Evolutionary conservation across 2,113 vertebrate genomes (phyloP).

Genomic region (Patagioenas fasciata): DNA sequence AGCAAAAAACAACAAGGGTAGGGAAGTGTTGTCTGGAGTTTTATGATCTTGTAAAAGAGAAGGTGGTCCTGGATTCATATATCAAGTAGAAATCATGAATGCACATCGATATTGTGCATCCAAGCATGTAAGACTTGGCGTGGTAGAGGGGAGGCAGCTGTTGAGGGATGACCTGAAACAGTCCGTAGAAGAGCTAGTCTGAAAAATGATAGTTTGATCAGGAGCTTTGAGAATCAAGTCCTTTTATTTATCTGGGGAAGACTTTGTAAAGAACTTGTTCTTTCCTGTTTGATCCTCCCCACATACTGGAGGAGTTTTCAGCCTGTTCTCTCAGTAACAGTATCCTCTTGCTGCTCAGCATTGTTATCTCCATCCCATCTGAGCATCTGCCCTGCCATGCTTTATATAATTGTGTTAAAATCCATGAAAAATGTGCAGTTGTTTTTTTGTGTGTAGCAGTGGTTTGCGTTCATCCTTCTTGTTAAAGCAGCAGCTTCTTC

Average conservation of each 20-base stretch:
- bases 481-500: not conserved
- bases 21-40: not conserved
- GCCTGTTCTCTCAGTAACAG: not conserved
- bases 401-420: not conserved
- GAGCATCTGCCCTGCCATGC: not conserved
- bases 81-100: not conserved
- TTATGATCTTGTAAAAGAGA: not conserved
- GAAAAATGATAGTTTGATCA: not conserved
- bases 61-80: not conserved
- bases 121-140: rapidly evolving
- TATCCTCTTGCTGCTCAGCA: not conserved
- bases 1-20: not conserved
- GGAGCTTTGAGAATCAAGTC: not conserved
- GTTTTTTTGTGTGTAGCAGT: not conserved
- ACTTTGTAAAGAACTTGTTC: not conserved
- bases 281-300: not conserved
- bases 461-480: not conserved
- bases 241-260: not conserved
- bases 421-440: rapidly evolving
- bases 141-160: rapidly evolving
- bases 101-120: not conserved
- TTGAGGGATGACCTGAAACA: not conserved
- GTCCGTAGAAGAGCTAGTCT: not conserved
- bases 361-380: not conserved
- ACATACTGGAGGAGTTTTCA: not conserved